These are phyloP conservation scores for Parambassis ranga DNA, from an alignment of 2,797 vertebrate genomes.

Conservation along the genomic window DNA sequence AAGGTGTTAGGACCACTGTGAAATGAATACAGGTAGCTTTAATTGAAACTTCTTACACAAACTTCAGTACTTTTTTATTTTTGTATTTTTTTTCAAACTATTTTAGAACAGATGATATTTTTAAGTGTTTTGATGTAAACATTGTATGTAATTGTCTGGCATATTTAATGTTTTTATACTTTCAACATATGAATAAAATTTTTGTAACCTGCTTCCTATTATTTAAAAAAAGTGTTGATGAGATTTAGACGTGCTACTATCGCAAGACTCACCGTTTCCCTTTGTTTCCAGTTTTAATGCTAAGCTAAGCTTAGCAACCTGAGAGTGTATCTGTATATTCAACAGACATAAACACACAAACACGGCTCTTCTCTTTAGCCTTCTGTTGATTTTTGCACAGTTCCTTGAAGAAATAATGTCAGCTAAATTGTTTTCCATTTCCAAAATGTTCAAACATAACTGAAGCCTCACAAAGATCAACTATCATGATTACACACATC, in stretches of 20 bases:
- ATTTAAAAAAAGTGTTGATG: too few relatives aligned
- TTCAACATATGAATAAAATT: slow-evolving; percentile 36
- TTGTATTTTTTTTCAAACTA: slow-evolving; percentile 23
- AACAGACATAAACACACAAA: background rate
- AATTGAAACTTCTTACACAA: slow-evolving; percentile 23
- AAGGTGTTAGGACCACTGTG: slow-evolving; percentile 18
- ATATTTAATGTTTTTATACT: slow-evolving; percentile 53
- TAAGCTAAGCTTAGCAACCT: background rate
- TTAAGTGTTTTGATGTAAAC: slow-evolving; percentile 24
- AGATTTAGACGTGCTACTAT: too few relatives aligned
- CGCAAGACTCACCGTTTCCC: too few relatives aligned
- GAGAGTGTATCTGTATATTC: background rate
- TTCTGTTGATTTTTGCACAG: background rate
- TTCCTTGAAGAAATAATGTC: background rate
- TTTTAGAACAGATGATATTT: background rate
- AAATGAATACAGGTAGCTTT: background rate
- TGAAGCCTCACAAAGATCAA: background rate
- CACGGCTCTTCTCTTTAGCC: too few relatives aligned
- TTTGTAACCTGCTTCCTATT: background rate
- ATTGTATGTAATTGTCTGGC: slow-evolving; percentile 15
- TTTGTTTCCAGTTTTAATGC: too few relatives aligned
- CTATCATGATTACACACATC: background rate
- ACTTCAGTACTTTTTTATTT: background rate
- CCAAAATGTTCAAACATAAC: background rate
- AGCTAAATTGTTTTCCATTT: accelerated